These are phyloP conservation scores for Tetrapedia diversipes DNA, from an alignment of 2,888 invertebrate species.

Conservation along the genomic window DNA sequence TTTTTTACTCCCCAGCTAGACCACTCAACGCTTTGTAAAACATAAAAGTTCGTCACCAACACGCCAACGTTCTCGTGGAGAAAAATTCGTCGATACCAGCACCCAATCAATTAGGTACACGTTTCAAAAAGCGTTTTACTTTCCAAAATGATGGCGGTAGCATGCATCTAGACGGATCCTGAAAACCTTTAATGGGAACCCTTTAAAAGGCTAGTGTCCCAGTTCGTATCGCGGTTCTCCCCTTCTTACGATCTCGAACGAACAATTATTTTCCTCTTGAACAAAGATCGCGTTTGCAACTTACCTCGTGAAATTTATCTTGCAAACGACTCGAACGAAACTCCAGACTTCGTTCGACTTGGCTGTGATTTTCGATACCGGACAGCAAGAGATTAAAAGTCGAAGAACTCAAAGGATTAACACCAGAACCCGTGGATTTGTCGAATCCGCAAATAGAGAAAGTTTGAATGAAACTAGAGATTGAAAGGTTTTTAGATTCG, in stretches of 20 bases:
- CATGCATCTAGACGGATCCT: neutral
- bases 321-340: slow-evolving; percentile 4
- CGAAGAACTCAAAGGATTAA: slow-evolving; percentile 17
- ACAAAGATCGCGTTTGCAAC: slow-evolving; percentile 2
- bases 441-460: no score
- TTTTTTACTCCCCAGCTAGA: no score
- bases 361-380: neutral
- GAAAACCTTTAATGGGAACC: slow-evolving; percentile 29
- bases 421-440: no score
- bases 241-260: slow-evolving; percentile 5
- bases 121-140: slow-evolving; percentile 34
- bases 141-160: slow-evolving; percentile 33
- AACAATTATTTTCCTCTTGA: slow-evolving; percentile 20
- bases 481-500: no score
- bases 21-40: slow-evolving; percentile 17
- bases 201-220: slow-evolving; percentile 34
- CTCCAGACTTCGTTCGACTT: slow-evolving; percentile 8
- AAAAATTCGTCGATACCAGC: neutral
- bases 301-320: slow-evolving; percentile 2
- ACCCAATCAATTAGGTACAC: slow-evolving; percentile 33
- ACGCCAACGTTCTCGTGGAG: neutral
- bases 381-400: neutral
- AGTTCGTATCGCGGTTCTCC: neutral
- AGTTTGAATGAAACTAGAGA: no score
- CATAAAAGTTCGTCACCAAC: neutral